A percentile compares a stretch with the other conserved stretches of the same genome.
Conservation (phyloP, 2,797 vertebrate genomes). For the Limnodromus scolopaceus region DNA sequence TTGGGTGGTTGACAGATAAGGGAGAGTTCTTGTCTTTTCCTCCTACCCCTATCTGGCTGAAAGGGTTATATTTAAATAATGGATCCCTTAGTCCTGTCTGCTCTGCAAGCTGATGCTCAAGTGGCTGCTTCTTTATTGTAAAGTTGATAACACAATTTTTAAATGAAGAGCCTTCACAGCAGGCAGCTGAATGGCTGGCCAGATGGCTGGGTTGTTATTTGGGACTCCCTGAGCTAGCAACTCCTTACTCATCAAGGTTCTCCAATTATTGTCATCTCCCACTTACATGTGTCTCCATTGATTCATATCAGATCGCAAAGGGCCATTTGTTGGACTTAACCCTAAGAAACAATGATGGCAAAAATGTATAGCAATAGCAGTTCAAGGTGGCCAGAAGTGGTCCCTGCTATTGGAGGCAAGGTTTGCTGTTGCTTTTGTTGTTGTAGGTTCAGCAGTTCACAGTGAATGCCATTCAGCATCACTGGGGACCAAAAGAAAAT, state of each 20-base stretch:
- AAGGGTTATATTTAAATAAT: slow-evolving; percentile 2
- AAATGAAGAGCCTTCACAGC: background rate
- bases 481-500: background rate
- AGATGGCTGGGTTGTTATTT: slow-evolving; percentile 17
- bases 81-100: background rate
- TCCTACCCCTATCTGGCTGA: background rate
- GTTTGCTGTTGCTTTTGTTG: slow-evolving; percentile 12
- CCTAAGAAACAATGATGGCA: background rate
- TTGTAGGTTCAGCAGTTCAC: slow-evolving; percentile 4
- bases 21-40: background rate
- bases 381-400: background rate
- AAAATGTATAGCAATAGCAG: background rate
- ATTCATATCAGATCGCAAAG: background rate
- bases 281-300: slow-evolving; percentile 9
- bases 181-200: background rate
- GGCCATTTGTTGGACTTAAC: background rate
- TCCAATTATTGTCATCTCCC: slow-evolving; percentile 6
- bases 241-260: slow-evolving; percentile 38
- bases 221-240: slow-evolving; percentile 1
- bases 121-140: slow-evolving; percentile 1
- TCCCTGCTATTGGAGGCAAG: background rate
- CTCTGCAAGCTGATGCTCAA: slow-evolving; percentile 7
- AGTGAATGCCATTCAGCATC: background rate
- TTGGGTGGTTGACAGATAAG: background rate
- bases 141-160: slow-evolving; percentile 45